Conservation (phyloP, 2,113 vertebrate species). For the Rallus limicola region DNA sequence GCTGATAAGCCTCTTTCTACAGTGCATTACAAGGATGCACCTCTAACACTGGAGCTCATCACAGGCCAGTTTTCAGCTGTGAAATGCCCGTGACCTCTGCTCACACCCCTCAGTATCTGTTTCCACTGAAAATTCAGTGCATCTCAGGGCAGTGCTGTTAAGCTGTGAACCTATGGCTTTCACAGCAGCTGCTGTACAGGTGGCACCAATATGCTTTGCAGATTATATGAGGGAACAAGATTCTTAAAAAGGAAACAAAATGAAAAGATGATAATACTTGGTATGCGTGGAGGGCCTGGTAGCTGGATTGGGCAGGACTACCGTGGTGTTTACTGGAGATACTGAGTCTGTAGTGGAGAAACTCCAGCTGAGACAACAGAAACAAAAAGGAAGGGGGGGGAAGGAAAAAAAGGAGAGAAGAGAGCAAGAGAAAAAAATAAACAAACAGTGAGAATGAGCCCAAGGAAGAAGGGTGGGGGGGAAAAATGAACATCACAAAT, state of each 20-base stretch:
- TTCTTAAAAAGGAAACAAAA: constrained; percentile 59
- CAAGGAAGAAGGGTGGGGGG: constrained; percentile 30
- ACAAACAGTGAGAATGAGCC: constrained; percentile 57
- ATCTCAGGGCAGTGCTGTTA: not conserved
- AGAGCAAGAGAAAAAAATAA: constrained; percentile 56
- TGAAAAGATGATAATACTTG: constrained; percentile 94
- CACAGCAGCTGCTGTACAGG: not conserved
- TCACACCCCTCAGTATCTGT: not conserved
- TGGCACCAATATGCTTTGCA: constrained; percentile 33
- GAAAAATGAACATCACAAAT: constrained; percentile 71
- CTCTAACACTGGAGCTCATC: not conserved
- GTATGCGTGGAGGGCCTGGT: constrained; percentile 96
- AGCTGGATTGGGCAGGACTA: constrained; percentile 87
- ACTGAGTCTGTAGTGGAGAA: constrained; percentile 97
- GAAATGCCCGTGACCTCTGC: not conserved
- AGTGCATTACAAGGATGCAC: not conserved
- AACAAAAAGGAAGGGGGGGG: constrained; percentile 49
- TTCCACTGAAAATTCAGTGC: not conserved
- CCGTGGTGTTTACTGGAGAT: constrained; percentile 93
- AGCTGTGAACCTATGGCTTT: not conserved
- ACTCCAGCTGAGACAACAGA: constrained; percentile 93
- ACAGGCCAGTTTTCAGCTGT: not conserved
- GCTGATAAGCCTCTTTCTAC: not conserved
- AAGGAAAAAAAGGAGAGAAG: constrained; percentile 27
- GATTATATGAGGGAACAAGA: constrained; percentile 54